Evolutionary conservation across 2,113 vertebrate genomes (phyloP).

Genomic region (Globicephala melas): DNA sequence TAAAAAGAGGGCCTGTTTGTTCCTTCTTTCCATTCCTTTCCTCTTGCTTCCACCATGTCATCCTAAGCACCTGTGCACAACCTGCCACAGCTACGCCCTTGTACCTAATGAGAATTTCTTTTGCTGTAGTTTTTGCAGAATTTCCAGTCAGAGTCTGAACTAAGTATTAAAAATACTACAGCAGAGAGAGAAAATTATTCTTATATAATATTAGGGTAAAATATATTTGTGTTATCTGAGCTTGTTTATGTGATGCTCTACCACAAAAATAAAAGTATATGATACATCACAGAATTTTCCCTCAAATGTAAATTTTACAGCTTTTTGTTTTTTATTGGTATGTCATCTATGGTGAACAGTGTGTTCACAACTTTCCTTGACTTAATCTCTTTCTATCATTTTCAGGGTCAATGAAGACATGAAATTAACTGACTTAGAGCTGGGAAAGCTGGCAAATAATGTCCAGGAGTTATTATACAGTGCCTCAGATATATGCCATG

Average conservation of each 20-base stretch:
- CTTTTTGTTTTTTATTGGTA: constrained; percentile 33
- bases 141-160: background rate
- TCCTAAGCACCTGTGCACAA: background rate
- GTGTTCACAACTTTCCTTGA: background rate
- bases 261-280: background rate
- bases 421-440: constrained; percentile 92
- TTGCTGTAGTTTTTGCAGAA: background rate
- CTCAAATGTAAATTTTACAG: constrained; percentile 1
- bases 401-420: constrained; percentile 88
- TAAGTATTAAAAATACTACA: background rate
- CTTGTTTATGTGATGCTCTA: constrained; percentile 20
- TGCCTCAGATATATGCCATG: constrained; percentile 95
- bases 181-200: constrained; percentile 11
- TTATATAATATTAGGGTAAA: background rate
- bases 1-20: background rate
- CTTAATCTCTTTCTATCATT: constrained; percentile 65
- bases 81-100: background rate
- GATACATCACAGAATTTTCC: background rate
- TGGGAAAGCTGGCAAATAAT: constrained; percentile 89
- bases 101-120: background rate
- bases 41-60: background rate
- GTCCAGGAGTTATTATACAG: constrained; percentile 91
- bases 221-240: background rate
- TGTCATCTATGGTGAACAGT: background rate
- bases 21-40: background rate